phyloP scores from a whole-genome alignment of 1,140 invertebrate species.

The Lordiphosa collinella region DNA sequence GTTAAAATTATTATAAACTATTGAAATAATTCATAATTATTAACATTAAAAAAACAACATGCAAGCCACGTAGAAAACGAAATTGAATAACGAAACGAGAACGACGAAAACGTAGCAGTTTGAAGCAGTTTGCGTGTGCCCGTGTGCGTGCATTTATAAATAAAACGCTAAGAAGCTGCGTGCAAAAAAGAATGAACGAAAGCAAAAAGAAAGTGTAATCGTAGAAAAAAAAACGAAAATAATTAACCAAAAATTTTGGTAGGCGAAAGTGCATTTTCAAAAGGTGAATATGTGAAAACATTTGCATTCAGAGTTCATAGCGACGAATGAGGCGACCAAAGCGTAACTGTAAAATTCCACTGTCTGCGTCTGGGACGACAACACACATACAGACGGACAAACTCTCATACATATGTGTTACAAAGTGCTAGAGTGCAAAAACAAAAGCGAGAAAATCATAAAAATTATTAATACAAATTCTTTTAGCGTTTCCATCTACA shows the following conservation, averaged over 20 bases:
- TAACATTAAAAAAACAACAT: conserved; percentile 37
- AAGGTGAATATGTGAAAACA: conserved; percentile 73
- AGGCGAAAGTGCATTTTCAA: conserved; percentile 71
- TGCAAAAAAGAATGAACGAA: conserved; percentile 70
- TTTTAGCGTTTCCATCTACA: conserved; percentile 34
- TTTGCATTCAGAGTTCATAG: conserved; percentile 64
- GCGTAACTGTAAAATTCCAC: conserved; percentile 77
- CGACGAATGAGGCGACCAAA: conserved; percentile 73
- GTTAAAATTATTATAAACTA: conserved; percentile 29
- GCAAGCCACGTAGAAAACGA: conserved; percentile 35
- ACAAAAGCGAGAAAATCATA: not conserved
- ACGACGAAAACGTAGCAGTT: conserved; percentile 27
- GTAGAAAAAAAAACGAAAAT: conserved; percentile 46
- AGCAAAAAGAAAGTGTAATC: conserved; percentile 66
- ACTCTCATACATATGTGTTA: conserved; percentile 23
- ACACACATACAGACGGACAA: conserved; percentile 30
- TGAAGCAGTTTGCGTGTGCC: conserved; percentile 23
- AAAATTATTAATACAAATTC: conserved; percentile 3
- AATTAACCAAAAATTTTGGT: conserved; percentile 41
- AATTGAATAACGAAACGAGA: conserved; percentile 23
- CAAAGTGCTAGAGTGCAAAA: conserved; percentile 27
- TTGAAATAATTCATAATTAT: conserved; percentile 45
- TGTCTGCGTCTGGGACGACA: conserved; percentile 53
- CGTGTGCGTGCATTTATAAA: conserved; percentile 60
- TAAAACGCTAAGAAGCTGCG: conserved; percentile 70